Percentiles rank a stretch among this genome's conserved stretches.
phyloP scores from a whole-genome alignment of 2,888 invertebrate genomes.

The Dynastes hyllus region DNA sequence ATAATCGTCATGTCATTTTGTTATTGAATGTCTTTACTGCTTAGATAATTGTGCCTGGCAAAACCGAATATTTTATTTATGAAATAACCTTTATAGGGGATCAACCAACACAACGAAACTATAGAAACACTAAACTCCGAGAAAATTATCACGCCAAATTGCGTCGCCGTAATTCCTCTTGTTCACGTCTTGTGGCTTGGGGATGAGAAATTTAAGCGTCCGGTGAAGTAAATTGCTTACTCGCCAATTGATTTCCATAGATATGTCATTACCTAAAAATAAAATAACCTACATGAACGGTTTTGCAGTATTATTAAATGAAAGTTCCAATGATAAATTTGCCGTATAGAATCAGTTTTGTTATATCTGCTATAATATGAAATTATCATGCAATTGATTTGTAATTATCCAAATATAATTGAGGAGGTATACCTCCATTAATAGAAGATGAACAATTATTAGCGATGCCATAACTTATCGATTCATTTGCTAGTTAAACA shows the following conservation, averaged over 20 bases:
- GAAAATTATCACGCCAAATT: constrained; percentile 23
- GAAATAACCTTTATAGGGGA: neutral
- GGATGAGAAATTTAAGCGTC: constrained; percentile 23
- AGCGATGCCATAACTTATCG: neutral
- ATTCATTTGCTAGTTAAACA: neutral
- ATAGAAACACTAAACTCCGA: neutral
- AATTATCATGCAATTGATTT: constrained; percentile 6
- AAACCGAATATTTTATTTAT: too few species aligned
- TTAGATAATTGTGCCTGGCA: too few species aligned
- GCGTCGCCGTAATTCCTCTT: neutral
- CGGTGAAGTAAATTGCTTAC: constrained; percentile 18
- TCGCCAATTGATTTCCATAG: constrained; percentile 13
- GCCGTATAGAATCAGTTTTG: constrained; percentile 3
- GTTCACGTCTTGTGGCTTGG: constrained; percentile 8
- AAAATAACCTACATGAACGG: constrained; percentile 23
- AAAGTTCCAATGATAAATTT: constrained; percentile 4
- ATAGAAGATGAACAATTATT: neutral
- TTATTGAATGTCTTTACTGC: too few species aligned
- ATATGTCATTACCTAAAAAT: constrained; percentile 26
- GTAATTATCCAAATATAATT: constrained; percentile 1
- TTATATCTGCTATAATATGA: neutral
- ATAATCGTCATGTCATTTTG: too few species aligned
- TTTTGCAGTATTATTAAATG: constrained; percentile 29
- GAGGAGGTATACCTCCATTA: neutral
- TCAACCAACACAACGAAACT: neutral